Conservation (phyloP, 2,113 vertebrate genomes). For the Columba livia region DNA sequence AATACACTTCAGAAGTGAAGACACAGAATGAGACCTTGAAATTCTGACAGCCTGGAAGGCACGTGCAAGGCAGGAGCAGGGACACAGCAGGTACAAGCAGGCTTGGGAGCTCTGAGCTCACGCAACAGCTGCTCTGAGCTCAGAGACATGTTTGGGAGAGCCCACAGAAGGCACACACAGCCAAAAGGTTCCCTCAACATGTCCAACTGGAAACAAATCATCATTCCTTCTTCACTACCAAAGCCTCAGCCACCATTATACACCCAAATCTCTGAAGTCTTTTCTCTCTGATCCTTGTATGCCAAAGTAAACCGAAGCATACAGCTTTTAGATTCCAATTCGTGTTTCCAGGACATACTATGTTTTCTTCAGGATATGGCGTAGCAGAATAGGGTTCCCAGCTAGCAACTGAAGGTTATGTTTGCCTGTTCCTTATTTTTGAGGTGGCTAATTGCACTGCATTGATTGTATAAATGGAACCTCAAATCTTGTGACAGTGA, state of each 20-base stretch:
- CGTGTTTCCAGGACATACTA: neutral
- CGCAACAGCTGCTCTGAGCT: neutral
- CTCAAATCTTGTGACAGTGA: neutral
- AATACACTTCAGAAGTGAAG: neutral
- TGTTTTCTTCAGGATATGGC: neutral
- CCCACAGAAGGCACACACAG: neutral
- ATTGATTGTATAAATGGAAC: neutral
- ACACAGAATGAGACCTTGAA: neutral
- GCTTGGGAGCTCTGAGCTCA: neutral
- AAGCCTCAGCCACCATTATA: neutral
- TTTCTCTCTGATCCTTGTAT: neutral
- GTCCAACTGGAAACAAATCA: neutral
- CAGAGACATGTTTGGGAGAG: neutral
- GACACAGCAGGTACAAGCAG: neutral
- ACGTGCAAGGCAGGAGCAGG: neutral
- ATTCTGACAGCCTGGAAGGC: neutral
- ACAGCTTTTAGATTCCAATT: neutral
- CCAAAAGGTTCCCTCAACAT: neutral
- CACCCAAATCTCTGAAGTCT: neutral
- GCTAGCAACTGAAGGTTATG: neutral
- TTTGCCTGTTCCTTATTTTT: neutral
- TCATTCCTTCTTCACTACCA: neutral
- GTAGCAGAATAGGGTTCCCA: neutral
- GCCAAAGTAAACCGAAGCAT: neutral
- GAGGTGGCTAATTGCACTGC: neutral